A percentile compares a stretch with the other conserved stretches of the same genome.
phyloP scores from a whole-genome alignment of 2,797 vertebrate genomes.

The Cossypha niveicapilla region DNA sequence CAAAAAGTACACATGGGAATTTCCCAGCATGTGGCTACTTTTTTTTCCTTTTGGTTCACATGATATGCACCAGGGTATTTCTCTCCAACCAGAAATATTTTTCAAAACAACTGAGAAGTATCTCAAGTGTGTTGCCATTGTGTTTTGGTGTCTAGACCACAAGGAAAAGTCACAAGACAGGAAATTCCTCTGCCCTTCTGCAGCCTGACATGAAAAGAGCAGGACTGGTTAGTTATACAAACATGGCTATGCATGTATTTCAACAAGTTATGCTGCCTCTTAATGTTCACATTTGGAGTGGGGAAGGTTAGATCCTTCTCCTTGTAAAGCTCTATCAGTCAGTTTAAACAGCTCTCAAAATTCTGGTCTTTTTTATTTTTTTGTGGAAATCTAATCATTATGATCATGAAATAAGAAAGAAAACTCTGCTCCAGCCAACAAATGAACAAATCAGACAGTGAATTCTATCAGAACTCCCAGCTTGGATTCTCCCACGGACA shows the following conservation, averaged over 20 bases:
- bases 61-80: background rate
- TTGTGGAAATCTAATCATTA: background rate
- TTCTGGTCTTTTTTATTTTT: background rate
- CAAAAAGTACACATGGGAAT: background rate
- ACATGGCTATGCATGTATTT: background rate
- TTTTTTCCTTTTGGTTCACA: background rate
- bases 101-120: background rate
- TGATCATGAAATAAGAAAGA: background rate
- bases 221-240: background rate
- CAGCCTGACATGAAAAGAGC: background rate
- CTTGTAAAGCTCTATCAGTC: background rate
- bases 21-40: background rate
- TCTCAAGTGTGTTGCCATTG: constrained; percentile 1
- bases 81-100: background rate
- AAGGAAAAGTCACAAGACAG: constrained; percentile 48
- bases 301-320: background rate
- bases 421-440: background rate
- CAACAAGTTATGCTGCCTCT: background rate
- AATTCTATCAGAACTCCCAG: background rate
- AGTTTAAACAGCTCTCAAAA: background rate
- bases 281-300: background rate
- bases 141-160: constrained; percentile 41
- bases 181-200: constrained; percentile 41
- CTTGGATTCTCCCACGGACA: background rate
- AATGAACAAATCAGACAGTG: background rate